phyloP scores from a whole-genome alignment of 1,140 invertebrate species.

The Penaeus vannamei region DNA sequence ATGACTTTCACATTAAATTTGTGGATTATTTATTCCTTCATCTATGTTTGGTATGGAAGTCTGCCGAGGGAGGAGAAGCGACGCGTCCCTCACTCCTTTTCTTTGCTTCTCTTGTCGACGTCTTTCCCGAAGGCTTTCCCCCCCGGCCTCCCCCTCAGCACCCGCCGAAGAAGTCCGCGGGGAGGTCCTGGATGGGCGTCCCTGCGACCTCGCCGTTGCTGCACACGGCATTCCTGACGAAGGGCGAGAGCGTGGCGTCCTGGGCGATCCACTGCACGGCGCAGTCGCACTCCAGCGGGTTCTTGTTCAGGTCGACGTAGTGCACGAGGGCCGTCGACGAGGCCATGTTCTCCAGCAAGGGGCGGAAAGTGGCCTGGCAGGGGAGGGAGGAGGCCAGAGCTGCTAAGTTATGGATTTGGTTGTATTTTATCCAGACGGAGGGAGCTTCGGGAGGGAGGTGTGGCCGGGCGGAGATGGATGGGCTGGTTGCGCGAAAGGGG shows the following conservation, averaged over 20 bases:
- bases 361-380: constrained; percentile 44
- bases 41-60: too few relatives aligned
- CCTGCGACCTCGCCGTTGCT: constrained; percentile 45
- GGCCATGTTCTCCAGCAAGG: constrained; percentile 44
- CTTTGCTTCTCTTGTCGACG: neutral
- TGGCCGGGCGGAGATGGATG: neutral
- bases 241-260: constrained; percentile 20
- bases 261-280: constrained; percentile 31
- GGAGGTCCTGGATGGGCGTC: constrained; percentile 29
- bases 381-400: neutral
- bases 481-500: neutral
- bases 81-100: neutral
- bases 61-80: too few relatives aligned
- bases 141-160: neutral
- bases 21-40: too few relatives aligned
- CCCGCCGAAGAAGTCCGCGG: constrained; percentile 35
- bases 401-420: neutral
- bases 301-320: constrained; percentile 34
- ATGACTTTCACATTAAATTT: neutral
- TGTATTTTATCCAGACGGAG: neutral
- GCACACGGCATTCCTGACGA: constrained; percentile 53
- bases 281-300: constrained; percentile 52
- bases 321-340: neutral
- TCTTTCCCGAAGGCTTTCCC: neutral
- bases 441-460: too few relatives aligned